These are phyloP conservation scores for Hirudo medicinalis DNA, from an alignment of 1,140 invertebrate species.

Conservation along the genomic window DNA sequence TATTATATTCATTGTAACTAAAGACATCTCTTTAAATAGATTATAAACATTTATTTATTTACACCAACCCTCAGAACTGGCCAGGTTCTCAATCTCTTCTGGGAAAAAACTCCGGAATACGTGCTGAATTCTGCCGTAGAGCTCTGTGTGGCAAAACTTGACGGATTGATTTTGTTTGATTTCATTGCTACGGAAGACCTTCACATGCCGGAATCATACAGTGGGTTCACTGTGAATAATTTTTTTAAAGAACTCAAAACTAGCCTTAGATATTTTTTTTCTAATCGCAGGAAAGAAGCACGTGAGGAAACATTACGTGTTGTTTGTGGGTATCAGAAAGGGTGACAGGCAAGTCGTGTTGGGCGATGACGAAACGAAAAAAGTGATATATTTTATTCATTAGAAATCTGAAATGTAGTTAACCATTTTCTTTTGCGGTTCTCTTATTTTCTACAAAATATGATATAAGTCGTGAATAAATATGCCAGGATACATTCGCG, in stretches of 20 bases:
- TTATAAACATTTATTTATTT: neutral
- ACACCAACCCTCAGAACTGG: constrained; percentile 4
- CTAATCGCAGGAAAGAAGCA: constrained; percentile 3
- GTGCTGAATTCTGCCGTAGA: constrained; percentile 19
- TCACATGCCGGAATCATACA: constrained; percentile 5
- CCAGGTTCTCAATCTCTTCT: constrained; percentile 22
- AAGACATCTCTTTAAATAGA: neutral
- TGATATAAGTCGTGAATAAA: constrained; percentile 1
- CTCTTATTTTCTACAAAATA: neutral
- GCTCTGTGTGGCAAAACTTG: constrained; percentile 5
- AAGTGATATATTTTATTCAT: neutral
- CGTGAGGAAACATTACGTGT: neutral
- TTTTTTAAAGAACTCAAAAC: neutral
- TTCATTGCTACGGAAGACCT: constrained; percentile 21
- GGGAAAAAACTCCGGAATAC: constrained; percentile 23
- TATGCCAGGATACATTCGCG: neutral
- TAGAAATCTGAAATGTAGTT: neutral
- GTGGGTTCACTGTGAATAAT: neutral
- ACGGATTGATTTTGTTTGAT: constrained; percentile 16
- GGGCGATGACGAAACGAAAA: constrained; percentile 1
- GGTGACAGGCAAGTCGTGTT: neutral
- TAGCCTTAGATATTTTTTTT: neutral
- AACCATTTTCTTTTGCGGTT: neutral
- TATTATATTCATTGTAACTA: neutral
- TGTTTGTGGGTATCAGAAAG: neutral